These are phyloP conservation scores for Tetrapedia diversipes DNA, from an alignment of 2,888 invertebrate species.

Conservation along the genomic window DNA sequence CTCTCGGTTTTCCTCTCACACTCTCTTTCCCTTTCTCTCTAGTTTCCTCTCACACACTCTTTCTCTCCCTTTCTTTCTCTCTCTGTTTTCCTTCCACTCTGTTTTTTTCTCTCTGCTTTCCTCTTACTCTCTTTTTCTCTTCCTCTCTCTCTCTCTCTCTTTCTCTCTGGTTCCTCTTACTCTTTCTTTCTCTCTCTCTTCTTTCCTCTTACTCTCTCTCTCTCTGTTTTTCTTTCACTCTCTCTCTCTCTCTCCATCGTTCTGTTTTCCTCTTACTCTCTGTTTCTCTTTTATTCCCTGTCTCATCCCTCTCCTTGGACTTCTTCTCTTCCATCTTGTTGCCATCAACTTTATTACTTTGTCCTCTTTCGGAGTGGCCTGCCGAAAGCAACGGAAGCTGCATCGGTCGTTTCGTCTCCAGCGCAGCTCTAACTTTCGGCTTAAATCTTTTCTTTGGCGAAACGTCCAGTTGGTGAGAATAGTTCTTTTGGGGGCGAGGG, in stretches of 20 bases:
- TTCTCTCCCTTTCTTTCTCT: not conserved
- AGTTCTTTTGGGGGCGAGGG: slow-evolving; percentile 18
- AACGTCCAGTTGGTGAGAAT: not conserved
- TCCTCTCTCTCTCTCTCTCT: slow-evolving; percentile 35
- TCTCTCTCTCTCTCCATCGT: not conserved
- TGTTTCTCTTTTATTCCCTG: not conserved
- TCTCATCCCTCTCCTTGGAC: not conserved
- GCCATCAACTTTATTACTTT: slow-evolving; percentile 79
- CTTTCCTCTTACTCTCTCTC: slow-evolving; percentile 8
- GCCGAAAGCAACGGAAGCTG: slow-evolving; percentile 30
- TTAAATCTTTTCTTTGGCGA: slow-evolving; percentile 63
- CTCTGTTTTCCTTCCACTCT: no score
- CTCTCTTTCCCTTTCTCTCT: no score
- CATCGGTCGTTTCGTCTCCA: slow-evolving; percentile 35
- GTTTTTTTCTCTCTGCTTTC: no score
- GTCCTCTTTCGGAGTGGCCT: slow-evolving; percentile 70
- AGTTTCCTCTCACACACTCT: no score
- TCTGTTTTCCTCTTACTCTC: no score
- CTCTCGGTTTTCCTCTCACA: no score
- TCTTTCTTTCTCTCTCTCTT: no score
- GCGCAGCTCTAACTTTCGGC: slow-evolving; percentile 58
- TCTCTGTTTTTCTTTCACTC: not conserved
- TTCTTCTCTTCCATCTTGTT: slow-evolving; percentile 44
- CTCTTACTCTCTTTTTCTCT: slow-evolving; percentile 73
- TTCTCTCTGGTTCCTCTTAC: no score